Evolutionary conservation across 2,113 vertebrate species (phyloP).

Genomic region (Eonycteris spelaea): DNA sequence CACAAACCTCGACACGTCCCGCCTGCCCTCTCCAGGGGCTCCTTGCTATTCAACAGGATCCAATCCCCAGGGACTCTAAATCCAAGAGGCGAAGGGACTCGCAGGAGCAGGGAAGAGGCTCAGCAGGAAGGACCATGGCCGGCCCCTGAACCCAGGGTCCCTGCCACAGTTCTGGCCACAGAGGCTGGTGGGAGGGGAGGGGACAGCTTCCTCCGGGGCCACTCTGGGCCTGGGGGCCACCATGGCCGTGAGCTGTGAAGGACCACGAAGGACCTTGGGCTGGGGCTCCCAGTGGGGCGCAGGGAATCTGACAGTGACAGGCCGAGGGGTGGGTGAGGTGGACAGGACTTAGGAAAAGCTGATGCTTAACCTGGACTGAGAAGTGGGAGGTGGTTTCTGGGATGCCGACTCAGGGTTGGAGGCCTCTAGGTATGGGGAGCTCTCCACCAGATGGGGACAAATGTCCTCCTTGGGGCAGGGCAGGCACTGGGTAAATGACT

Average conservation of each 20-base stretch:
- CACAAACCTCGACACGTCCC: accelerated
- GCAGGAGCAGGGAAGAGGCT: accelerated
- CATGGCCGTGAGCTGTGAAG: accelerated
- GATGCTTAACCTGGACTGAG: background rate
- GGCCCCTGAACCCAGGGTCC: background rate
- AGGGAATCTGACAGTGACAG: no score
- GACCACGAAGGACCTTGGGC: background rate
- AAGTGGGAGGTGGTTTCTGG: background rate
- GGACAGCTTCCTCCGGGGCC: no score
- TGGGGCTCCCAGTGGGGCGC: accelerated
- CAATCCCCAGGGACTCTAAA: no score
- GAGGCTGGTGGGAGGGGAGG: background rate
- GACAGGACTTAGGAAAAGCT: background rate
- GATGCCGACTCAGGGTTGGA: background rate
- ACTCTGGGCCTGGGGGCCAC: background rate
- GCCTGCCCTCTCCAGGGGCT: background rate
- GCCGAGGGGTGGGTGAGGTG: accelerated
- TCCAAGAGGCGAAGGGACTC: background rate
- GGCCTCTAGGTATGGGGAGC: no score
- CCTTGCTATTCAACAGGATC: no score
- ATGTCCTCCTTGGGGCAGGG: background rate
- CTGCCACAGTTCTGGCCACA: background rate
- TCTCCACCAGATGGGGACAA: no score
- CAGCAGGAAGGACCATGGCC: accelerated
- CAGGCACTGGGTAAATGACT: background rate